Evolutionary conservation across 2,888 invertebrate genomes (phyloP).

Genomic region (Hirtodrosophila alboralis): DNA sequence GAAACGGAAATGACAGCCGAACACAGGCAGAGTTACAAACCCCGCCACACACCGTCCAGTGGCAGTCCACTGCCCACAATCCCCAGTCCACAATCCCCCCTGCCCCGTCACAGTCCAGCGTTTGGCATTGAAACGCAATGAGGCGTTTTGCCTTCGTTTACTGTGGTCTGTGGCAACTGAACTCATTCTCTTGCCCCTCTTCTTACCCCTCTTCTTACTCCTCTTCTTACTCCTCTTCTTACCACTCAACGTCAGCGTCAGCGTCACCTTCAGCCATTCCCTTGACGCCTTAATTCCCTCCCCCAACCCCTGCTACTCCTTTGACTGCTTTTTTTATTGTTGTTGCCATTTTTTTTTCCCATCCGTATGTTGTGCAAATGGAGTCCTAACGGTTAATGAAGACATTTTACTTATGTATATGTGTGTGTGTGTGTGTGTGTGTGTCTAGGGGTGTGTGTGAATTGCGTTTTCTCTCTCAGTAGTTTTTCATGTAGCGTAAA

Average conservation of each 20-base stretch:
- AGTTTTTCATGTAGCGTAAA: conserved; percentile 43
- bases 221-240: no score
- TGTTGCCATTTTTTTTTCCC: background rate
- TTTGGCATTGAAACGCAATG: conserved; percentile 58
- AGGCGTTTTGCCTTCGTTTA: conserved; percentile 45
- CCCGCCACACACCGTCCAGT: background rate
- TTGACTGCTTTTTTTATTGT: no score
- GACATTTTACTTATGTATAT: conserved; percentile 33
- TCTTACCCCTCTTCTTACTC: background rate
- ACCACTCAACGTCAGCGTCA: background rate
- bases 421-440: background rate
- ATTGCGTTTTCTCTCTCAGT: conserved; percentile 14
- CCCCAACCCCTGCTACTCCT: background rate
- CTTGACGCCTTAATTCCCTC: background rate
- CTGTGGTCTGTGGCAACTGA: conserved; percentile 40
- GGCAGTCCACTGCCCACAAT: background rate
- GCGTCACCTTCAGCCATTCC: no score
- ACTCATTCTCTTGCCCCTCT: conserved; percentile 2
- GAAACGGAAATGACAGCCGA: conserved; percentile 55
- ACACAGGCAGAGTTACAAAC: conserved; percentile 14
- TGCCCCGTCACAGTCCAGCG: conserved; percentile 39
- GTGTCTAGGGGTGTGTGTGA: conserved; percentile 16
- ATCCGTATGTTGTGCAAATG: conserved; percentile 42
- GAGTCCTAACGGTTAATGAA: conserved; percentile 55
- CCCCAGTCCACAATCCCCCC: no score